Evolutionary conservation across 2,113 vertebrate species (phyloP).

Genomic region (Lepisosteus oculatus): DNA sequence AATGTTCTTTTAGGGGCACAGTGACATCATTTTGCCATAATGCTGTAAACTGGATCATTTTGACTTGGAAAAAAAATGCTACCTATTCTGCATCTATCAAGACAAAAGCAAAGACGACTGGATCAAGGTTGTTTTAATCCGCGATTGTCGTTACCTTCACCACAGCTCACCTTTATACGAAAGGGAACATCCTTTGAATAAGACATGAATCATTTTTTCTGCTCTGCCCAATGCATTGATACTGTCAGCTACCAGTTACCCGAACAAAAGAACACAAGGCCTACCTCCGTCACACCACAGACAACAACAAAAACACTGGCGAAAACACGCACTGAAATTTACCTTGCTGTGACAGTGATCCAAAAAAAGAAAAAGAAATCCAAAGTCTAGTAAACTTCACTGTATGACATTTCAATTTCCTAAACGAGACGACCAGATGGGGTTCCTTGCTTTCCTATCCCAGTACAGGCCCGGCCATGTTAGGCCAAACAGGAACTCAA

Average conservation of each 20-base stretch:
- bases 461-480: conserved; percentile 16
- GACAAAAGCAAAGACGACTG: too few species aligned
- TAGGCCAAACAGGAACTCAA: conserved; percentile 57
- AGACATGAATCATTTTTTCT: too few species aligned
- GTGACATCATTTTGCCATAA: too few species aligned
- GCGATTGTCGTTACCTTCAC: too few species aligned
- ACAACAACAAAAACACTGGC: conserved; percentile 31
- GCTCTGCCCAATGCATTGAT: background rate
- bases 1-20: too few species aligned
- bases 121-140: too few species aligned
- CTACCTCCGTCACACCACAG: conserved; percentile 31
- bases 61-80: too few species aligned
- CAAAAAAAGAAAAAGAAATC: conserved; percentile 14
- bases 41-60: too few species aligned
- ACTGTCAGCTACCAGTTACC: background rate
- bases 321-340: background rate
- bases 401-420: background rate
- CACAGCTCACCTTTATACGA: too few species aligned
- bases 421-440: background rate
- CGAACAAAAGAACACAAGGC: conserved; percentile 15
- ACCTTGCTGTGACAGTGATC: conserved; percentile 33
- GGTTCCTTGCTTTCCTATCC: conserved; percentile 1
- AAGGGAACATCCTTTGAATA: too few species aligned
- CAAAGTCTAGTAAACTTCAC: conserved; percentile 12
- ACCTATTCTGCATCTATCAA: too few species aligned